Conservation (phyloP, 2,888 invertebrate genomes). For the Eumacrocentrus americanus region DNA sequence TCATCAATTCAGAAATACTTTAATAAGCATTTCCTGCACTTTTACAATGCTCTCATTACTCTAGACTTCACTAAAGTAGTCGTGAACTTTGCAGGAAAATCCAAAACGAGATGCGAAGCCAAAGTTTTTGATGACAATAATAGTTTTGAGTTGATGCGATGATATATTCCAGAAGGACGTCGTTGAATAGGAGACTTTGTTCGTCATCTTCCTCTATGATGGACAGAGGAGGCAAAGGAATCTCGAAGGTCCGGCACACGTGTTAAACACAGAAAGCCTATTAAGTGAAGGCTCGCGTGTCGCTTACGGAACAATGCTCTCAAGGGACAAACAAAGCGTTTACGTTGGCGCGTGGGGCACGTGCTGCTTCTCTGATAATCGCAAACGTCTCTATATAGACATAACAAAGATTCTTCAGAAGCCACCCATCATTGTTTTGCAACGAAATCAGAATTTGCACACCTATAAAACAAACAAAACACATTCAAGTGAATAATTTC, state of each 20-base stretch:
- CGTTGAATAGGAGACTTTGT: not conserved
- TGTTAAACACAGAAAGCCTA: not conserved
- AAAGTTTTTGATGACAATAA: not conserved
- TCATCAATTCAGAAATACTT: not conserved
- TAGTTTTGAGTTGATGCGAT: not conserved
- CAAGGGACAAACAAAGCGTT: slow-evolving; percentile 2
- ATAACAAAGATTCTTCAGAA: no score
- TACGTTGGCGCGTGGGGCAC: not conserved
- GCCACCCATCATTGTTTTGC: not conserved
- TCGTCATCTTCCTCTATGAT: not conserved
- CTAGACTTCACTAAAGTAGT: not conserved
- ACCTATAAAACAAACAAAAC: not conserved
- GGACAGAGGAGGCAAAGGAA: not conserved
- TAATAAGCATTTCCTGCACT: not conserved
- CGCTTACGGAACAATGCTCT: not conserved
- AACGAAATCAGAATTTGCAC: not conserved
- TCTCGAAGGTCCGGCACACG: slow-evolving; percentile 3
- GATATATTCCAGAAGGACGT: not conserved
- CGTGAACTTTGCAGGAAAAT: not conserved
- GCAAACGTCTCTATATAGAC: not conserved
- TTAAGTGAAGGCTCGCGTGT: slow-evolving; percentile 5
- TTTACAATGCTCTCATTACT: not conserved
- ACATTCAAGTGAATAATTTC: not conserved
- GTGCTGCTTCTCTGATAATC: no score
- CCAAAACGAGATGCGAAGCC: not conserved